Conservation (phyloP, 2,797 vertebrate species). For the Adrianichthys oophorus region DNA sequence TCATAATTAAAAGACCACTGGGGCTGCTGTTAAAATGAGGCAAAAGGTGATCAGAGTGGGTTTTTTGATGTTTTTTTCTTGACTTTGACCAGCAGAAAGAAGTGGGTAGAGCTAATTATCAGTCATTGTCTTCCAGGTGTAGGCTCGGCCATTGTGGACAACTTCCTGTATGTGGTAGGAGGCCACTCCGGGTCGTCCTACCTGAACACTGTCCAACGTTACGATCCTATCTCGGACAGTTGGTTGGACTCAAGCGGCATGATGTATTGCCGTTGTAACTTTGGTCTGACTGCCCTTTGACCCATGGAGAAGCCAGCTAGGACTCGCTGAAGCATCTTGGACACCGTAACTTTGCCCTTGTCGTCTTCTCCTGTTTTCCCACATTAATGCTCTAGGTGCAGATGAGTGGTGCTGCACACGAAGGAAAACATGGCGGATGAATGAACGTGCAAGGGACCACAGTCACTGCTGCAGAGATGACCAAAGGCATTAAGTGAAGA, state of each 20-base stretch:
- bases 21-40: no score
- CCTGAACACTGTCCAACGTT: constrained; percentile 95
- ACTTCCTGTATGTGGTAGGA: constrained; percentile 96
- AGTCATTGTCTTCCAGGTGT: constrained; percentile 79
- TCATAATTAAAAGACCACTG: no score
- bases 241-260: constrained; percentile 97
- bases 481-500: constrained; percentile 15
- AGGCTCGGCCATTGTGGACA: constrained; percentile 93
- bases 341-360: constrained; percentile 52
- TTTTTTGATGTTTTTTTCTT: no score
- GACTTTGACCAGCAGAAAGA: not conserved
- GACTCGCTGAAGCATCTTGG: constrained; percentile 64
- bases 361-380: constrained; percentile 62
- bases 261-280: constrained; percentile 98
- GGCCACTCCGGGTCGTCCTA: constrained; percentile 98
- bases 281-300: constrained; percentile 97
- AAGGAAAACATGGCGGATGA: constrained; percentile 38
- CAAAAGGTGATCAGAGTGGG: no score
- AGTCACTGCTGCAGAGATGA: constrained; percentile 41
- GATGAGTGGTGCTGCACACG: constrained; percentile 49
- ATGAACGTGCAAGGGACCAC: constrained; percentile 41
- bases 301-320: constrained; percentile 59
- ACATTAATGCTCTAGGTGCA: constrained; percentile 63
- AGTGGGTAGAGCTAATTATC: not conserved
- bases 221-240: constrained; percentile 92